Evolutionary conservation across 92 coral and sea anemone genomes (phyloP).

Genomic region (Pocillopora grandis): DNA sequence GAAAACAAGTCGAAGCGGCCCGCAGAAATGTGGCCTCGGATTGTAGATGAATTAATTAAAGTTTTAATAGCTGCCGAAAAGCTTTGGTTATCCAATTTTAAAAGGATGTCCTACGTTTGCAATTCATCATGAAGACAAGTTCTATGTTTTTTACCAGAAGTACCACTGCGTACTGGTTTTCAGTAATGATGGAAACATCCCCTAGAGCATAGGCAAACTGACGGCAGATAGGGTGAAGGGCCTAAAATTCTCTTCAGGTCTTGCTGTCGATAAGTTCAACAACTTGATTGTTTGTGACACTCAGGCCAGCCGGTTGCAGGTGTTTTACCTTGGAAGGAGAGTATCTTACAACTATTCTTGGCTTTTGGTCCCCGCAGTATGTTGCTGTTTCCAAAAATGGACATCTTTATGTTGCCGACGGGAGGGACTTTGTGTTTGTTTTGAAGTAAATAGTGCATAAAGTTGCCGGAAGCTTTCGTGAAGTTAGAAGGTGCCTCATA

Average conservation of each 20-base stretch:
- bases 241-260: conserved; percentile 46
- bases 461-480: background rate
- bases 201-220: conserved; percentile 30
- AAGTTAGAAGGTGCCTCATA: background rate
- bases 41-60: conserved; percentile 6
- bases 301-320: conserved; percentile 21
- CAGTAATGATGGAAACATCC: conserved; percentile 31
- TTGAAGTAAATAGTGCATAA: background rate
- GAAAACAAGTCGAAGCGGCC: background rate
- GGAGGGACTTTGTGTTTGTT: too few species aligned
- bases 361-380: conserved; percentile 12
- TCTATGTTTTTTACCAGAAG: conserved; percentile 10
- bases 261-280: conserved; percentile 51
- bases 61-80: background rate
- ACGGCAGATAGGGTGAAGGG: conserved; percentile 5
- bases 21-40: background rate
- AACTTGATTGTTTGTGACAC: conserved; percentile 37
- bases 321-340: conserved; percentile 33
- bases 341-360: background rate
- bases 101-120: conserved; percentile 20
- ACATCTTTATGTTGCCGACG: conserved; percentile 9
- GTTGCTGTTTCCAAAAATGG: conserved; percentile 26
- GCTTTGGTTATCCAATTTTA: conserved; percentile 2
- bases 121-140: conserved; percentile 16
- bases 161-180: conserved; percentile 50